Base-by-base conservation (phyloP, 2,888 invertebrate species). In the Hyposoter dolosus region DNA sequence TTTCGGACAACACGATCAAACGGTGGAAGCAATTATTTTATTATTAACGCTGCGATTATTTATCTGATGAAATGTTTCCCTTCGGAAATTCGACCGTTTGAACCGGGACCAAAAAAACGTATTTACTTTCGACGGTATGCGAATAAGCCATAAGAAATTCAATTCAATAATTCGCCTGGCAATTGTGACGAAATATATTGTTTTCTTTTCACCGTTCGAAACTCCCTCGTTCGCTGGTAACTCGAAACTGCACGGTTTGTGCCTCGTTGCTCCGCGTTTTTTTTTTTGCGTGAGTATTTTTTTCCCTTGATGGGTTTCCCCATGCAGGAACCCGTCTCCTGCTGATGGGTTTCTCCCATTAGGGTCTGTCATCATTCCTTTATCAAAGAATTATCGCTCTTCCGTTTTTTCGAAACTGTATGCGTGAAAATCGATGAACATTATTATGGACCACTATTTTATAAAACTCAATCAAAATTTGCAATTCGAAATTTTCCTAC, bases 361-460 rank as follows among this genome's bases (percentile, higher is more conserved):
- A 35, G 6, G 35, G 5, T 3, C 1, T 35, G 35, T 4, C 1
- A 28, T 28, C 28, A 28, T 45, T 78, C 75, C 78, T 82, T 63
- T 40, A 72, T 47, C 28, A 12, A 0, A 47, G 72, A 45, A 40
- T 78, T 82, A 82, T 82, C 85, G 82, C 35, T 74, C 68, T 78
- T 78, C 32, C 68, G 78, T 74, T 82, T 74, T 35, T 35, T 5
- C 35, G 35, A 3, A 35, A 35, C 35, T 0, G 5, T 35, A 28
- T 28, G 28, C 28, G 3, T 28, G 3, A 28, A 28, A 28, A 28
- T 35, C 5, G 35, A 6, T 35, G 35, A 35, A 35, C 35, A 35
- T 35, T 4, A 4, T 4, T 0, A 35, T 35, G 35, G 6, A 35
- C 35, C 4, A 6, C 35, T 35, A 35, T 35, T 35, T 35, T 35